Evolutionary conservation across 64 coral and sea anemone species (phyloP).

Genomic region (Stichodactyla mertensii): DNA sequence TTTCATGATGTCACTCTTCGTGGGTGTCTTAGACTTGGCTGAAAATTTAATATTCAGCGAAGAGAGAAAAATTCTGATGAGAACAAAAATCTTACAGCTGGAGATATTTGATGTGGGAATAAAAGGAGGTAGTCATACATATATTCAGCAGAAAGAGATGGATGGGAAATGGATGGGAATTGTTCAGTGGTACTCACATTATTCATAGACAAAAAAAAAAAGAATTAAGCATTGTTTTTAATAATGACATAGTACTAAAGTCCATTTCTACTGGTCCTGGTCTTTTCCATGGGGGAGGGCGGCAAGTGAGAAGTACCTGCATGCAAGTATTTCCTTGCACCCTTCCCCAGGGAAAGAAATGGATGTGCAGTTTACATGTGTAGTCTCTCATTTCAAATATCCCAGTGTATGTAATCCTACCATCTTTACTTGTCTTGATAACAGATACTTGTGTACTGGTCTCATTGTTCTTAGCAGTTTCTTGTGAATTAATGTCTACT

Average conservation of each 20-base stretch:
- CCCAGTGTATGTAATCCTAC: not conserved
- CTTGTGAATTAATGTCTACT: not conserved
- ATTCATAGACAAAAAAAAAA: no score
- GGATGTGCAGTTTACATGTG: no score
- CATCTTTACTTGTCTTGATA: slow-evolving; percentile 4
- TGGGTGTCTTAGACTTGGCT: not conserved
- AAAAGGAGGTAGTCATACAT: not conserved
- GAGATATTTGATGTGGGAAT: not conserved
- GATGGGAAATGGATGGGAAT: not conserved
- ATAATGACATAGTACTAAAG: no score
- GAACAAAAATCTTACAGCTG: not conserved
- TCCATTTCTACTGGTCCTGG: no score
- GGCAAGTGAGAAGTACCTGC: no score
- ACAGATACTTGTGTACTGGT: slow-evolving; percentile 24
- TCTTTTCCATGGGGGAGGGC: no score
- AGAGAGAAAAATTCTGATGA: not conserved
- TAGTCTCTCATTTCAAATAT: no score
- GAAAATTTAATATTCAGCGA: not conserved
- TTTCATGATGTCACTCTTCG: slow-evolving; percentile 1
- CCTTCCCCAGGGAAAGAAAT: no score
- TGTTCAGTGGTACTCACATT: no score
- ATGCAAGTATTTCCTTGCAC: no score
- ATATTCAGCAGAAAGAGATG: not conserved
- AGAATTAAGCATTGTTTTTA: no score
- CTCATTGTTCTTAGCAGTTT: not conserved